Evolutionary conservation across 2,888 invertebrate species (phyloP).

Genomic region (Lacanobia oleracea): DNA sequence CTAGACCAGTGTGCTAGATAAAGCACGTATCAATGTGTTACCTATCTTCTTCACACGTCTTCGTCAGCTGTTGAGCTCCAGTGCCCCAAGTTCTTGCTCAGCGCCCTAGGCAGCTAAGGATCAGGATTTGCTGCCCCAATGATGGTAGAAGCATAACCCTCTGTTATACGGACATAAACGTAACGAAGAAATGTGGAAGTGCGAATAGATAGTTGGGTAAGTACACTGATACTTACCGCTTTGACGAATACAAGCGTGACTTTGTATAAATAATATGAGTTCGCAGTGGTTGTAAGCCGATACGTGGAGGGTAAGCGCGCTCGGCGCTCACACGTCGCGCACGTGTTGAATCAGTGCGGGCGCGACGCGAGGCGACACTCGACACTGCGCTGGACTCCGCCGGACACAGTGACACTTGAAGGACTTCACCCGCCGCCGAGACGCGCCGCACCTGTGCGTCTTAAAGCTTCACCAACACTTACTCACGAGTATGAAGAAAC

Average conservation of each 20-base stretch:
- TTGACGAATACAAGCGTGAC: not conserved
- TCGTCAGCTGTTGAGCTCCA: too few species aligned
- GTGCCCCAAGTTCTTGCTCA: not conserved
- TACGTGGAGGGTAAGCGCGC: not conserved
- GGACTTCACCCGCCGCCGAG: conserved; percentile 15
- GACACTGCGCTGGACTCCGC: conserved; percentile 10
- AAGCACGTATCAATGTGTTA: conserved; percentile 3
- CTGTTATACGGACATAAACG: not conserved
- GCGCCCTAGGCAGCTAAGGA: not conserved
- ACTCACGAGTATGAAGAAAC: not conserved
- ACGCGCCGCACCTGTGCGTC: not conserved
- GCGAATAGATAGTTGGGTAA: too few species aligned
- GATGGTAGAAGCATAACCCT: not conserved
- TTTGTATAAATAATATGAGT: conserved; percentile 3
- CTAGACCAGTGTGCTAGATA: conserved; percentile 13
- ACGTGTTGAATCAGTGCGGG: conserved; percentile 22
- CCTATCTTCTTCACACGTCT: not conserved
- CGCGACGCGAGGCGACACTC: not conserved
- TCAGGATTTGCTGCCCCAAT: not conserved
- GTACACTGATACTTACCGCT: too few species aligned
- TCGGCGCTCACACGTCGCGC: conserved; percentile 8
- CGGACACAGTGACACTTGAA: conserved; percentile 9
- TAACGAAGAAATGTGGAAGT: not conserved
- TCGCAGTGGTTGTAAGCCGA: conserved; percentile 9
- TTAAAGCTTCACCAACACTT: not conserved